Evolutionary conservation across 2,888 invertebrate species (phyloP).

Genomic region (Lithodes maja): DNA sequence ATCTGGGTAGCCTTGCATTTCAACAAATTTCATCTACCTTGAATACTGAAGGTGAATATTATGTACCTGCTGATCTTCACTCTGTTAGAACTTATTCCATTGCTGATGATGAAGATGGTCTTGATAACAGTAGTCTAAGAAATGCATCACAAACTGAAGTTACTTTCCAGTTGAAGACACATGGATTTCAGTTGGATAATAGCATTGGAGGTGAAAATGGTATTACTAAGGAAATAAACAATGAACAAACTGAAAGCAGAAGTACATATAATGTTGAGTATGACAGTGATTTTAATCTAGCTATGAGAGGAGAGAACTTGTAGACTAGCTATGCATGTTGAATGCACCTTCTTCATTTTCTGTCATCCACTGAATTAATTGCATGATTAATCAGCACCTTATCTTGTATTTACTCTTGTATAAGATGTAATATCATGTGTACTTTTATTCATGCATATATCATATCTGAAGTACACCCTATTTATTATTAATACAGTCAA

Average conservation of each 20-base stretch:
- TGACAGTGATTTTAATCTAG: neutral
- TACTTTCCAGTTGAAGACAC: slow-evolving; percentile 9
- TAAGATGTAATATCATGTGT: neutral
- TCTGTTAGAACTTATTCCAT: neutral
- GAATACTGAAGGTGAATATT: neutral
- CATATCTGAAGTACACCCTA: neutral
- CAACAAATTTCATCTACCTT: neutral
- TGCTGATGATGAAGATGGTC: neutral
- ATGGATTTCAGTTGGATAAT: neutral
- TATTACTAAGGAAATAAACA: neutral
- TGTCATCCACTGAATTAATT: neutral
- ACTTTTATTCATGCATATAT: neutral
- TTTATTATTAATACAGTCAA: too few relatives aligned
- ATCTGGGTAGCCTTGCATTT: neutral
- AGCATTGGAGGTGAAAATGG: neutral
- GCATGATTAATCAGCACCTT: neutral
- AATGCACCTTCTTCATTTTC: neutral
- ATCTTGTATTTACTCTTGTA: neutral
- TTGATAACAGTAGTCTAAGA: neutral
- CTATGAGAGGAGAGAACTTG: neutral
- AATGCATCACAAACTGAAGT: neutral
- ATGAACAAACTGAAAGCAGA: neutral
- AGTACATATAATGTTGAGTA: neutral
- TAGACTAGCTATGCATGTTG: neutral
- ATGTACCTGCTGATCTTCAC: neutral